Conservation (phyloP, 1,140 invertebrate species). For the Palaemon carinicauda region DNA sequence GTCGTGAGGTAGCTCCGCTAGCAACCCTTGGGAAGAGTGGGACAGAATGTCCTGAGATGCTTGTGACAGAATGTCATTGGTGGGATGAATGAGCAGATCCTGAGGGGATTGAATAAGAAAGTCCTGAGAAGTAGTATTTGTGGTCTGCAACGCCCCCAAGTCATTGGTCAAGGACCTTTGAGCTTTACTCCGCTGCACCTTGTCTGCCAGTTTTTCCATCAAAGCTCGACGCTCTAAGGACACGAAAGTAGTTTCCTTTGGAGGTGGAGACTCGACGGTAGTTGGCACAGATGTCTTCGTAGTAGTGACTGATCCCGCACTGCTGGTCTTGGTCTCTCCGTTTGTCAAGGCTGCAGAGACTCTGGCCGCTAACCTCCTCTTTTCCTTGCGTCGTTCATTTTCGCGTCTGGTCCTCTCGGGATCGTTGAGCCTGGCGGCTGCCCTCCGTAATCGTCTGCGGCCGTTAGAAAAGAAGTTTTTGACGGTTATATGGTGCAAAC, state of each 20-base stretch:
- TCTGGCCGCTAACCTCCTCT: conserved; percentile 44
- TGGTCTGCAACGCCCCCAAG: not conserved
- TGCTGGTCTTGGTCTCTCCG: not conserved
- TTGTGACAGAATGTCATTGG: conserved; percentile 11
- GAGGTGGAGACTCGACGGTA: conserved; percentile 13
- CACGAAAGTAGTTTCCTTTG: conserved; percentile 27
- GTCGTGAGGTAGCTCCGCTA: conserved; percentile 6
- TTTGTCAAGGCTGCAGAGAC: conserved; percentile 3
- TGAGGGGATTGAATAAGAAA: not conserved
- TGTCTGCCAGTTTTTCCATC: conserved; percentile 58
- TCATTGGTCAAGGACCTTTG: conserved; percentile 38
- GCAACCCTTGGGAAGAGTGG: not conserved
- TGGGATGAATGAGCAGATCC: not conserved
- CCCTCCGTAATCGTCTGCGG: conserved; percentile 44
- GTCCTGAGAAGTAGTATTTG: not conserved
- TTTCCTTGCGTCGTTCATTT: conserved; percentile 56
- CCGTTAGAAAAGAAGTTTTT: conserved; percentile 59
- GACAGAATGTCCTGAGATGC: conserved; percentile 20
- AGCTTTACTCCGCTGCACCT: conserved; percentile 57
- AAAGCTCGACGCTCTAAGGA: conserved; percentile 48
- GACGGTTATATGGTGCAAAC: conserved; percentile 56
- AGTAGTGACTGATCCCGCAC: not conserved
- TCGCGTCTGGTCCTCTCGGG: conserved; percentile 53
- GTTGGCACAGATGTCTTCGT: not conserved
- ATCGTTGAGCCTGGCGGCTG: conserved; percentile 49